phyloP scores from a whole-genome alignment of 2,113 vertebrate species.

The Mus pahari region DNA sequence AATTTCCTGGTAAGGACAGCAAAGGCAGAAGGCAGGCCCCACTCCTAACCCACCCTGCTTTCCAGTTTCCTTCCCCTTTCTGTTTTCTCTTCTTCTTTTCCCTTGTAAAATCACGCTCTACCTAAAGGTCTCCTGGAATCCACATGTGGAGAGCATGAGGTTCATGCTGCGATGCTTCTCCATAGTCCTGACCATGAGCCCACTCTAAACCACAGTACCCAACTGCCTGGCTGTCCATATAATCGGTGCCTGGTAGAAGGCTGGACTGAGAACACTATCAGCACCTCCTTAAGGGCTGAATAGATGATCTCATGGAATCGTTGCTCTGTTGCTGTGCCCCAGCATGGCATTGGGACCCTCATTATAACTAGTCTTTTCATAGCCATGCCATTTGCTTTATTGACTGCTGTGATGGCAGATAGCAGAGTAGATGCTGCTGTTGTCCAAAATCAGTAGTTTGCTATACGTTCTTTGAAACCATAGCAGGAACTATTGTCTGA shows the following conservation, averaged over 20 bases:
- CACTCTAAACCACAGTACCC: conserved; percentile 57
- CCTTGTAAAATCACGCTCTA: conserved; percentile 20
- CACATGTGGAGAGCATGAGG: not conserved
- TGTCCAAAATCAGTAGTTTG: conserved; percentile 70
- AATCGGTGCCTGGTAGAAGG: conserved; percentile 73
- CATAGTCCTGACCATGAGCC: not conserved
- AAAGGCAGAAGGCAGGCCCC: conserved; percentile 23
- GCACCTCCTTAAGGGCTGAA: conserved; percentile 71
- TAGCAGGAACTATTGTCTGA: conserved; percentile 60
- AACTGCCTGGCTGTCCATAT: conserved; percentile 55
- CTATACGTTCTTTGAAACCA: conserved; percentile 62
- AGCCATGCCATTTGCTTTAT: conserved; percentile 68
- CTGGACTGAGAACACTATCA: conserved; percentile 42
- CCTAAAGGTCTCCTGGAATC: conserved; percentile 30
- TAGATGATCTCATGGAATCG: conserved; percentile 69
- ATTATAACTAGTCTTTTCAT: conserved; percentile 70
- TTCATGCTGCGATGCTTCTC: conserved; percentile 29
- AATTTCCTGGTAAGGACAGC: conserved; percentile 75
- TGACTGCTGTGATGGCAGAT: conserved; percentile 70
- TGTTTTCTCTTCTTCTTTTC: conserved; percentile 30
- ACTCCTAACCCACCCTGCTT: conserved; percentile 2
- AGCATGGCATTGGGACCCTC: conserved; percentile 62
- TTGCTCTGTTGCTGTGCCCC: conserved; percentile 55
- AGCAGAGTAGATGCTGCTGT: conserved; percentile 60
- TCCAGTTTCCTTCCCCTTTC: not conserved